These are phyloP conservation scores for Mastacembelus armatus DNA, from an alignment of 2,797 vertebrate genomes.

Conservation along the genomic window DNA sequence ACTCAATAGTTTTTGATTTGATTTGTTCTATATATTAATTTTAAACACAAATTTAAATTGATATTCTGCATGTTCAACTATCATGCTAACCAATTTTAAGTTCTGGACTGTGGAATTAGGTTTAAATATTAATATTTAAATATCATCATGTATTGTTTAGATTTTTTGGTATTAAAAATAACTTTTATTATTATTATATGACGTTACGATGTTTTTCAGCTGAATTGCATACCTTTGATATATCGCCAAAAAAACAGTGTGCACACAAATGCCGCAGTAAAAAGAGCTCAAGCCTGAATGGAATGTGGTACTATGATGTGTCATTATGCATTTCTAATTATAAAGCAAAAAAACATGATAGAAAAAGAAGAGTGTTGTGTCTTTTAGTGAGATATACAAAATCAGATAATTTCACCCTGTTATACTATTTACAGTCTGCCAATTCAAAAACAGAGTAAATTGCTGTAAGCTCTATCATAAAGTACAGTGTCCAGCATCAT, in stretches of 20 bases:
- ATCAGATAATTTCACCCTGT: not conserved
- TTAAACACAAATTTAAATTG: conserved; percentile 3
- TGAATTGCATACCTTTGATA: not conserved
- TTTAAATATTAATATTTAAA: no score
- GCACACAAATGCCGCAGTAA: not conserved
- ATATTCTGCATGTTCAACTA: no score
- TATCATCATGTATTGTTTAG: not conserved
- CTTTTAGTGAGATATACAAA: not conserved
- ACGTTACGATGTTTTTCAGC: not conserved
- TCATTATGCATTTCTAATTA: not conserved
- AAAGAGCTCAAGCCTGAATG: not conserved
- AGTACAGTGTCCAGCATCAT: not conserved
- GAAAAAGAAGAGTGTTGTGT: not conserved
- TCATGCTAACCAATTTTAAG: no score
- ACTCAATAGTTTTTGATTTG: no score
- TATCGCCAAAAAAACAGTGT: not conserved
- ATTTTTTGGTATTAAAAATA: not conserved
- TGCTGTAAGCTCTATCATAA: not conserved
- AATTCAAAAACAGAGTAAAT: not conserved
- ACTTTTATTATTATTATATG: not conserved
- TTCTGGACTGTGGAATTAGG: no score
- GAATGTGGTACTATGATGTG: not conserved
- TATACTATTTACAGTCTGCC: not conserved
- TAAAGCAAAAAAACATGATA: not conserved
- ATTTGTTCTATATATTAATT: no score